Evolutionary conservation across 2,113 vertebrate genomes (phyloP).

Genomic region (Aleadryas rufinucha): DNA sequence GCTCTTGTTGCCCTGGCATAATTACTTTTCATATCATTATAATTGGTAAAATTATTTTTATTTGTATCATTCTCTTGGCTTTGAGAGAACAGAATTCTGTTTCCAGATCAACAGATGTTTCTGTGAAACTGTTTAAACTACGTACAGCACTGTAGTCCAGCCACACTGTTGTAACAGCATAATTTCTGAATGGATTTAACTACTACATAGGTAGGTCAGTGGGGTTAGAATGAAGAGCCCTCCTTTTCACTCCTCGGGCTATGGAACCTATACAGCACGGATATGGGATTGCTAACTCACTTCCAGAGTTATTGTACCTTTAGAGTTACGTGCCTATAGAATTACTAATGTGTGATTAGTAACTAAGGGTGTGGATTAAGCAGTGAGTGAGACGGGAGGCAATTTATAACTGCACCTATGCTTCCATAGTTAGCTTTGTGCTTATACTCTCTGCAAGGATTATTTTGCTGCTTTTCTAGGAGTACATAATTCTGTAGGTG

Average conservation of each 20-base stretch:
- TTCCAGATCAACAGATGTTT: background rate
- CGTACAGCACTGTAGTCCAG: background rate
- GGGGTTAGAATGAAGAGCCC: background rate
- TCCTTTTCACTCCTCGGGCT: background rate
- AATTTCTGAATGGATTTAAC: background rate
- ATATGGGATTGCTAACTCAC: background rate
- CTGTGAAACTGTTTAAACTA: background rate
- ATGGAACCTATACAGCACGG: background rate
- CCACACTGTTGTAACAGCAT: background rate
- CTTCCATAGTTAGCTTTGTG: background rate
- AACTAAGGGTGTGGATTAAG: background rate
- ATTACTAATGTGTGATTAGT: background rate
- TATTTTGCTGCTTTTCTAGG: background rate
- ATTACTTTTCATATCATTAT: accelerated
- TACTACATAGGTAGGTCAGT: background rate
- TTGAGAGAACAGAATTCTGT: background rate
- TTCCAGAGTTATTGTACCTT: background rate
- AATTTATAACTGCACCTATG: background rate
- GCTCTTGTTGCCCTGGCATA: background rate
- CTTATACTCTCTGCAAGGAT: background rate
- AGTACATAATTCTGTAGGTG: background rate
- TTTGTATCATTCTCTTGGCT: background rate
- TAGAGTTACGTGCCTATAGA: background rate
- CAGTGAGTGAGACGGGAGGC: background rate
- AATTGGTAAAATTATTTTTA: background rate